A percentile compares a stretch with the other conserved stretches of the same genome.
These are phyloP conservation scores for Centropristis striata DNA, from an alignment of 2,113 vertebrate species.

Conservation along the genomic window DNA sequence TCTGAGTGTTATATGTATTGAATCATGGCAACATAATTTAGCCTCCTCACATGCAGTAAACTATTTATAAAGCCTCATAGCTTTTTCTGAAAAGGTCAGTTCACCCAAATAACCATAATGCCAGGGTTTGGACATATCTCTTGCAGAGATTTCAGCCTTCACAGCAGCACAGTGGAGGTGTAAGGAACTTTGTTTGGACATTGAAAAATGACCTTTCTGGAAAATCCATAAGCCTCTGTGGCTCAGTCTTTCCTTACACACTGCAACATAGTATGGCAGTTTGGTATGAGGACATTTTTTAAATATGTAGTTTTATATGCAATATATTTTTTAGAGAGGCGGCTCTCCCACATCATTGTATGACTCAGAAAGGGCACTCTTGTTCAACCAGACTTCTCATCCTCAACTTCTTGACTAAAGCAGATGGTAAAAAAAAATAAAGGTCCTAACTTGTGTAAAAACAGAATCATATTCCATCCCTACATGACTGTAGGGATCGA, in stretches of 20 bases:
- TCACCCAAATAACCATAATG: slow-evolving; percentile 43
- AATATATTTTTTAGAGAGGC: no score
- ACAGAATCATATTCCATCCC: background rate
- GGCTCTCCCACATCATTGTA: background rate
- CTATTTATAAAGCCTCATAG: slow-evolving; percentile 44
- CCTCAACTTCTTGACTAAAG: no score
- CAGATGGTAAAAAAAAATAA: no score
- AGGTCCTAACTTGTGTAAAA: no score
- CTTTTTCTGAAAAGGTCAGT: slow-evolving; percentile 43
- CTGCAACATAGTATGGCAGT: background rate
- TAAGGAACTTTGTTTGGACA: slow-evolving; percentile 16
- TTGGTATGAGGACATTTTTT: background rate
- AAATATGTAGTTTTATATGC: no score
- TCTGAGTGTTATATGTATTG: background rate
- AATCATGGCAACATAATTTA: background rate
- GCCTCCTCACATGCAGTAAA: slow-evolving; percentile 3
- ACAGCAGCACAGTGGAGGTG: background rate
- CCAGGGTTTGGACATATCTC: slow-evolving; percentile 26
- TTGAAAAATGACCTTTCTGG: background rate
- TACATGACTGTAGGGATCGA: background rate
- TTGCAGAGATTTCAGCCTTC: slow-evolving; percentile 12
- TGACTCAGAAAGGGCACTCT: no score
- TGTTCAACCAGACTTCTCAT: no score
- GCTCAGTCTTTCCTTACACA: background rate
- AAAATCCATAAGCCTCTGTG: background rate